These are phyloP conservation scores for Coptodon rendalli DNA, from an alignment of 2,113 vertebrate genomes.

Conservation along the genomic window DNA sequence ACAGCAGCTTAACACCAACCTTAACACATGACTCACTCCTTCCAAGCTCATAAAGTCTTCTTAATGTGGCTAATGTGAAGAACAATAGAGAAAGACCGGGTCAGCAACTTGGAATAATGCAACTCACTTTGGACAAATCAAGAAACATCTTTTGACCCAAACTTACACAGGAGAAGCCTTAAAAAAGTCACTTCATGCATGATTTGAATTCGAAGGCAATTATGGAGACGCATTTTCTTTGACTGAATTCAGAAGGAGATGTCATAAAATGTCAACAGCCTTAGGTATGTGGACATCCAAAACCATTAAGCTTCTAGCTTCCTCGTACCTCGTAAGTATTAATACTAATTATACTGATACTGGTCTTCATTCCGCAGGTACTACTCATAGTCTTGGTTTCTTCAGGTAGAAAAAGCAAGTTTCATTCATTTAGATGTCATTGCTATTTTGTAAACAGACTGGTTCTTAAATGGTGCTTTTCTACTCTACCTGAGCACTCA, in stretches of 20 bases:
- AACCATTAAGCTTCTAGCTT: background rate
- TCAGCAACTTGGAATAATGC: conserved; percentile 24
- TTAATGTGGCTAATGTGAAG: conserved; percentile 27
- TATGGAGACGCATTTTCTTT: background rate
- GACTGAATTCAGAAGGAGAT: background rate
- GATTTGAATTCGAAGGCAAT: background rate
- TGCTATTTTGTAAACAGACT: background rate
- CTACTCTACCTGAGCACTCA: background rate
- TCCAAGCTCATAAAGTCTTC: conserved; percentile 31
- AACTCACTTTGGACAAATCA: background rate
- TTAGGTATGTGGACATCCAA: background rate
- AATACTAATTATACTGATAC: background rate
- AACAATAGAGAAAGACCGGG: conserved; percentile 13
- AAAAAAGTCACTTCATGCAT: background rate
- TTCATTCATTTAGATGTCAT: background rate
- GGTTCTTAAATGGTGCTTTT: background rate
- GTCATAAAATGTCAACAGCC: background rate
- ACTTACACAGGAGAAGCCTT: background rate
- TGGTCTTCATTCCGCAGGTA: background rate
- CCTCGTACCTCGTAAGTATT: background rate
- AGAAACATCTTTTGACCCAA: background rate
- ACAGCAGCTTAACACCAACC: conserved; percentile 48
- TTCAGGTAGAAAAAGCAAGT: background rate
- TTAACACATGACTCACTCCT: conserved; percentile 36
- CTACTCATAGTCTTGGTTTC: background rate